Base-by-base conservation (phyloP, 2,797 vertebrate species). In the Acanthopagrus latus region DNA sequence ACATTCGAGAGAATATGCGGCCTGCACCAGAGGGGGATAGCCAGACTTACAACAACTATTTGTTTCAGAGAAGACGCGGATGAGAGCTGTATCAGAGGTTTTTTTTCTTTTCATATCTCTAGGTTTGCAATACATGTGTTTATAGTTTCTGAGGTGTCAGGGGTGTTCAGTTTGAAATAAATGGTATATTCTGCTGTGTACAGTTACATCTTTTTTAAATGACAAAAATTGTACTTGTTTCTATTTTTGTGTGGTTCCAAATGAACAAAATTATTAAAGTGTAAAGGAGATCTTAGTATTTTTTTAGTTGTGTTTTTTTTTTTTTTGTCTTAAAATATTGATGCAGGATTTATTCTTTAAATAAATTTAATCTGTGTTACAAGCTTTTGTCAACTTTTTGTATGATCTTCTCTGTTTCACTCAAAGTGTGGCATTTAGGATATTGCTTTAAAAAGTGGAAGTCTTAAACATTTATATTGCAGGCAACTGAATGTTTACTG, bases 131-230 rank as follows among this genome's bases (percentile, higher is more conserved):
- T 92, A 91, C 83, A 81, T 90, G 78, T 91, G 87, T 94, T 85
- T 66, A 88, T 95, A 94, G 94, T 93, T 91, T 92, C 89, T 85
- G 91, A 90, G 92, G 92, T 93, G 86, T 92, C 87, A 84, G 91
- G 93, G 94, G 90, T 93, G 89, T 93, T 92, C 83, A 76, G 90
- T 95, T 94, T 93, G 94, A 89, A 94, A 94, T 94, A 94, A 95
- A 93, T 89, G 86, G 76, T 94, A 90, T 95, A 93, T 94, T 95
- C 93, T 95, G 92, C 93, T 94, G 93, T 96, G 95, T 96, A 96
- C 94, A 96, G 95, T 95, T 95, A 93, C 89, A 90, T 93, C 92
- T 92, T 90, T 84, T 83, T 90, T 84, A 71, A 85, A 92, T 91
- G 89, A 82, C 85, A 92, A 89, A 87, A 92, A 93, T 90, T 92